Evolutionary conservation across 2,888 invertebrate genomes (phyloP).

Genomic region (Bhutanitis thaidina): DNA sequence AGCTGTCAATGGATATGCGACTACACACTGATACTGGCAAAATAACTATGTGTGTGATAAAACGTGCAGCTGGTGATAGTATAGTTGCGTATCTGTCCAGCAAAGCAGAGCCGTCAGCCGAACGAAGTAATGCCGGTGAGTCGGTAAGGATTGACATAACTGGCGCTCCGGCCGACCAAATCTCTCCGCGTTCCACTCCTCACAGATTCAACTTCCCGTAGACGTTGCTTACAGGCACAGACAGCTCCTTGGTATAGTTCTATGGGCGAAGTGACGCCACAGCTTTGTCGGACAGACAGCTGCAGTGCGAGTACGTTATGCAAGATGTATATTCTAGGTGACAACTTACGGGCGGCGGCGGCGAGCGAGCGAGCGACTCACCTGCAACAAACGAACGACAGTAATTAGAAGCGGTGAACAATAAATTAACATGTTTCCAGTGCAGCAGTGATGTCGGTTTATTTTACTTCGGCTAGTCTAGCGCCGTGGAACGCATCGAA

Average conservation of each 20-base stretch:
- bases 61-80: neutral
- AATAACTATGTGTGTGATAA: neutral
- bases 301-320: conserved; percentile 13
- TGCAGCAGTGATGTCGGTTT: too few species aligned
- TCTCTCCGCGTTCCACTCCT: too few species aligned
- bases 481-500: too few species aligned
- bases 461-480: too few species aligned
- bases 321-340: conserved; percentile 27
- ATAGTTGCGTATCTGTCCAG: neutral
- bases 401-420: neutral
- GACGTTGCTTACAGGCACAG: too few species aligned
- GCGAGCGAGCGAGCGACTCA: conserved; percentile 53
- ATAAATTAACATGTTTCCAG: too few species aligned
- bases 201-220: too few species aligned
- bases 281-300: neutral
- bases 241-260: too few species aligned
- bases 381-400: conserved; percentile 32
- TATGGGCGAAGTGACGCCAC: neutral
- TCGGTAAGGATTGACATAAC: too few species aligned
- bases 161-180: too few species aligned
- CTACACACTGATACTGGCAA: too few species aligned
- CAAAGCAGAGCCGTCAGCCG: neutral
- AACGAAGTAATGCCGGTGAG: neutral
- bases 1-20: too few species aligned
- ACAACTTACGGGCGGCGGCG: conserved; percentile 42